phyloP scores from a whole-genome alignment of 2,888 invertebrate species.

The Petrolisthes cinctipes region DNA sequence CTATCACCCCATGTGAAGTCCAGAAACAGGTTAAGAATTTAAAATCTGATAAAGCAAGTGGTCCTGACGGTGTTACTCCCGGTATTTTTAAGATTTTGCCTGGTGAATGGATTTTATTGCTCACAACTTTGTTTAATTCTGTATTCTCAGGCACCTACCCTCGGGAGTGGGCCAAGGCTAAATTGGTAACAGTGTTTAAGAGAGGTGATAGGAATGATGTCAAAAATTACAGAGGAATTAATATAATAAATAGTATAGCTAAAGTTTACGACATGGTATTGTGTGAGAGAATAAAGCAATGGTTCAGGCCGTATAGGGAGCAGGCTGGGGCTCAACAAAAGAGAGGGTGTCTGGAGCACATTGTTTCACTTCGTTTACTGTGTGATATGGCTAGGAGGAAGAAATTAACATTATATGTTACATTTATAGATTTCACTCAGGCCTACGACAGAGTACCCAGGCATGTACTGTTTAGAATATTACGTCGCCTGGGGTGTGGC shows the following conservation, averaged over 20 bases:
- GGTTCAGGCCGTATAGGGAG: conserved; percentile 16
- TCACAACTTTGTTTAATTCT: background rate
- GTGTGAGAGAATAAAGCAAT: conserved; percentile 17
- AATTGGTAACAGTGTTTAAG: background rate
- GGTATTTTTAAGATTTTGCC: too few species aligned
- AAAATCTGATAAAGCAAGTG: conserved; percentile 8
- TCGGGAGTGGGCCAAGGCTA: background rate
- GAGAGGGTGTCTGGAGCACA: conserved; percentile 12
- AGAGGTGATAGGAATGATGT: background rate
- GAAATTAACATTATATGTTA: conserved; percentile 11
- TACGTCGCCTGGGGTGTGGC: conserved; percentile 9
- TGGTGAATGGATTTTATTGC: background rate
- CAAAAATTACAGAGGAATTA: conserved; percentile 1
- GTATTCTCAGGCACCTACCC: background rate
- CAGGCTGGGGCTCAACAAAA: background rate
- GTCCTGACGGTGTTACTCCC: too few species aligned
- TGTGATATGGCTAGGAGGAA: conserved; percentile 20
- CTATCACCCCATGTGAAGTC: background rate
- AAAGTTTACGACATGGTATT: conserved; percentile 18
- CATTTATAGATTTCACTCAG: conserved; percentile 19
- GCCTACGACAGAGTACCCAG: conserved; percentile 17
- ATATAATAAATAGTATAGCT: background rate
- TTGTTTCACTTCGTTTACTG: background rate
- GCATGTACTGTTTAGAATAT: background rate
- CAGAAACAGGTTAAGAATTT: background rate